Percentiles rank a stretch among this genome's conserved stretches.
These are phyloP conservation scores for Sebastes vulpes DNA, from an alignment of 2,797 vertebrate species.

Conservation along the genomic window DNA sequence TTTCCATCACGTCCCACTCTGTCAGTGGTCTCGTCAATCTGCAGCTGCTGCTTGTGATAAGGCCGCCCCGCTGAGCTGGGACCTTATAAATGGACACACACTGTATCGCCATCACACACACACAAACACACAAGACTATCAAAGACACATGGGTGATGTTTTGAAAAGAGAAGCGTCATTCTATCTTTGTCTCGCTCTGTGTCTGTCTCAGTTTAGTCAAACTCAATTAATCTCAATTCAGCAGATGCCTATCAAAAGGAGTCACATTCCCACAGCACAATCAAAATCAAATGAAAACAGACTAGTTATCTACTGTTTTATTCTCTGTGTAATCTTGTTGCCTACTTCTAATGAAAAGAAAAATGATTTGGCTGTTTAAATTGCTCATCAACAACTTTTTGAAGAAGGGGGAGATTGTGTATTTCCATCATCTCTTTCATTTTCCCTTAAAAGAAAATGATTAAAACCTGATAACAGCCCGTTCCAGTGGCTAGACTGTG, in stretches of 20 bases:
- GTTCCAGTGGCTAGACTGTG: constrained; percentile 5
- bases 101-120: constrained; percentile 52
- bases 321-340: background rate
- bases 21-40: constrained; percentile 73
- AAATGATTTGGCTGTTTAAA: background rate
- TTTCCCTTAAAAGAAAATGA: background rate
- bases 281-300: constrained; percentile 39
- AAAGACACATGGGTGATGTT: constrained; percentile 44
- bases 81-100: constrained; percentile 73
- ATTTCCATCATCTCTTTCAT: background rate
- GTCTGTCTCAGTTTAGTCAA: constrained; percentile 31
- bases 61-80: constrained; percentile 73
- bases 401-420: background rate
- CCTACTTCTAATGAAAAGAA: constrained; percentile 4
- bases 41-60: constrained; percentile 84
- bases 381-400: constrained; percentile 1
- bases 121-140: constrained; percentile 12
- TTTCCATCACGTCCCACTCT: constrained; percentile 44
- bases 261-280: constrained; percentile 27
- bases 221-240: constrained; percentile 61
- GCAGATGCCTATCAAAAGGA: constrained; percentile 59
- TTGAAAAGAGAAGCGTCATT: constrained; percentile 33
- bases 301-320: constrained; percentile 16
- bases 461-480: background rate
- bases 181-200: constrained; percentile 29